Percentiles rank a stretch among this genome's conserved stretches.
These are phyloP conservation scores for Odontocerum albicorne DNA, from an alignment of 2,888 invertebrate species.

Conservation along the genomic window DNA sequence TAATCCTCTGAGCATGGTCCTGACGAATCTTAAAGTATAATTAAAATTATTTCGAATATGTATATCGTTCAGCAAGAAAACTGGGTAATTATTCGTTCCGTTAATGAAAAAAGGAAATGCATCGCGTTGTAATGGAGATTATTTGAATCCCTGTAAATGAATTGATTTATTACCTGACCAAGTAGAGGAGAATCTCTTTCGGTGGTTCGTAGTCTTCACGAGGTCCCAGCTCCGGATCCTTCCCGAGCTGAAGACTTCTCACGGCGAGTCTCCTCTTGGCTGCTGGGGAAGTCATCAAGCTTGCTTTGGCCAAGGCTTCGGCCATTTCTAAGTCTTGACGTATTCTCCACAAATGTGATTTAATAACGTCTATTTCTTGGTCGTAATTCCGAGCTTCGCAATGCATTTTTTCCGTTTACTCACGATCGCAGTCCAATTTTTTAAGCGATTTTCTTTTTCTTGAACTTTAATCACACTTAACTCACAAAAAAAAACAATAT, in stretches of 20 bases:
- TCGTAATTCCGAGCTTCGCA: conserved; percentile 12
- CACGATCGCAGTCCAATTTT: too few relatives aligned
- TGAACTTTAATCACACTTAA: too few relatives aligned
- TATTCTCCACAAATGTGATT: conserved; percentile 37
- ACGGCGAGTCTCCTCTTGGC: conserved; percentile 58
- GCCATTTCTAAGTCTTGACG: conserved; percentile 57
- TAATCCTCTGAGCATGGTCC: too few relatives aligned
- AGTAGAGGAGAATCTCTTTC: conserved; percentile 61
- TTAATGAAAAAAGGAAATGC: too few relatives aligned
- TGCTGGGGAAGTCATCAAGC: conserved; percentile 59
- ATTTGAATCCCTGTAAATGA: too few relatives aligned
- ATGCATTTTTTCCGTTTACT: not conserved
- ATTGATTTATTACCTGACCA: conserved; percentile 62
- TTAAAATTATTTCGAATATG: too few relatives aligned
- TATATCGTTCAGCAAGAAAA: not conserved
- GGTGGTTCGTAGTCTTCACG: conserved; percentile 65
- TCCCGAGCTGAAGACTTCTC: conserved; percentile 57
- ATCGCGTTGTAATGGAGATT: not conserved
- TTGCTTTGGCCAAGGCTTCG: conserved; percentile 60
- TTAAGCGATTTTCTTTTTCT: too few relatives aligned
- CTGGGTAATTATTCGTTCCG: too few relatives aligned
- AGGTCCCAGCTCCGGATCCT: conserved; percentile 40
- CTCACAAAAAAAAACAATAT: too few relatives aligned
- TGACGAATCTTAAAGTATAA: too few relatives aligned
- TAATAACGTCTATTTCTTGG: conserved; percentile 24